Evolutionary conservation across 2,888 invertebrate species (phyloP).

Genomic region (Sinohyriopsis cumingii): DNA sequence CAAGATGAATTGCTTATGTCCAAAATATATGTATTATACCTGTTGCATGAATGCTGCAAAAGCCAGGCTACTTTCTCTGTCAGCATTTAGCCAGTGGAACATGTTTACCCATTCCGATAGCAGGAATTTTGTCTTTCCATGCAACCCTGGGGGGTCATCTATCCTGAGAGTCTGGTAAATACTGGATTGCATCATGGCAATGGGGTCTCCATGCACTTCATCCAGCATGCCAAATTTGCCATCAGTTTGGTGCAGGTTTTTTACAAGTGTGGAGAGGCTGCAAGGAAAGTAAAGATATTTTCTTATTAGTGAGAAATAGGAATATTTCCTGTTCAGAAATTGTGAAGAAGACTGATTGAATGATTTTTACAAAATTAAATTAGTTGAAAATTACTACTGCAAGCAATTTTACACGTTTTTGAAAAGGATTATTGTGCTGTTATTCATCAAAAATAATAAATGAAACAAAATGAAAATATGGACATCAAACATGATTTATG

Average conservation of each 20-base stretch:
- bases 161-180: slow-evolving; percentile 89
- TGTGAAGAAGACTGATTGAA: too few relatives aligned
- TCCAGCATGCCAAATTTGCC: slow-evolving; percentile 76
- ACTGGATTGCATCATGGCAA: slow-evolving; percentile 90
- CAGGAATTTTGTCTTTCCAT: slow-evolving; percentile 94
- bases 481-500: too few relatives aligned
- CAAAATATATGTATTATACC: slow-evolving; percentile 56
- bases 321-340: neutral
- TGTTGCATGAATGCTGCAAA: slow-evolving; percentile 94
- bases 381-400: too few relatives aligned
- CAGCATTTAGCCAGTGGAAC: slow-evolving; percentile 81
- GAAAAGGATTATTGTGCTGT: too few relatives aligned
- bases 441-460: too few relatives aligned
- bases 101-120: slow-evolving; percentile 96
- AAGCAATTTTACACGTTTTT: too few relatives aligned
- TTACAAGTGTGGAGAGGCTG: slow-evolving; percentile 83
- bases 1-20: too few relatives aligned
- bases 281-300: slow-evolving; percentile 3
- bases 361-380: too few relatives aligned
- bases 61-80: slow-evolving; percentile 79
- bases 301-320: too few relatives aligned
- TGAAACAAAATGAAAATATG: too few relatives aligned
- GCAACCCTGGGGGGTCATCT: slow-evolving; percentile 93
- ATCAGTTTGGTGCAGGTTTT: too few relatives aligned
- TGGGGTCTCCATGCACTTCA: slow-evolving; percentile 77